Evolutionary conservation across 2,113 vertebrate species (phyloP).

Genomic region (Pseudorectes ferrugineus): DNA sequence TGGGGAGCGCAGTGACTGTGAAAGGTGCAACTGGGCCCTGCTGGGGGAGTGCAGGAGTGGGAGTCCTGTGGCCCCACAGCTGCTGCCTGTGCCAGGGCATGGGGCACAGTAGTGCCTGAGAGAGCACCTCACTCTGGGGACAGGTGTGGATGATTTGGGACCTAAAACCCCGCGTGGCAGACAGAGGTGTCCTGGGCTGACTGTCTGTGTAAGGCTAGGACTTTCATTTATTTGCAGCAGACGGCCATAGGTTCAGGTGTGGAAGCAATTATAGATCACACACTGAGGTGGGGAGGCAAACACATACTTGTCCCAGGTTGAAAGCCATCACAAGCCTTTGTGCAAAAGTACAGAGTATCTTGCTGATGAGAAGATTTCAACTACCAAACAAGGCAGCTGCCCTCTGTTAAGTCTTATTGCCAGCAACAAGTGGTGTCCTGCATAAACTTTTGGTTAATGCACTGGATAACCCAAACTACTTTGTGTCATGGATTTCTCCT

Average conservation of each 20-base stretch:
- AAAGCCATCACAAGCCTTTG: background rate
- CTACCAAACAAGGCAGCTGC: background rate
- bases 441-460: background rate
- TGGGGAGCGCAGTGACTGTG: background rate
- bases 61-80: rapidly evolving
- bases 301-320: background rate
- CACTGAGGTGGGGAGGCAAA: background rate
- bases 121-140: background rate
- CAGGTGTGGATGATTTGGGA: background rate
- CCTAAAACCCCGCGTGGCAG: background rate
- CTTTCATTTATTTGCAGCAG: background rate
- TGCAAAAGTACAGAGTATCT: background rate
- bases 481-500: background rate
- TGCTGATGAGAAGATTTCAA: background rate
- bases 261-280: background rate
- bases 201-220: background rate
- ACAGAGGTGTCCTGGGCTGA: background rate
- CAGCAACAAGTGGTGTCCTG: background rate
- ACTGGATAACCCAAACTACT: background rate
- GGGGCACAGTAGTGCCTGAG: rapidly evolving
- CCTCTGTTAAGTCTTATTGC: background rate
- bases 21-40: background rate
- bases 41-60: background rate
- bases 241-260: background rate
- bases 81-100: background rate